Evolutionary conservation across 1,140 invertebrate species (phyloP).

Genomic region (Adoxophyes honmai): DNA sequence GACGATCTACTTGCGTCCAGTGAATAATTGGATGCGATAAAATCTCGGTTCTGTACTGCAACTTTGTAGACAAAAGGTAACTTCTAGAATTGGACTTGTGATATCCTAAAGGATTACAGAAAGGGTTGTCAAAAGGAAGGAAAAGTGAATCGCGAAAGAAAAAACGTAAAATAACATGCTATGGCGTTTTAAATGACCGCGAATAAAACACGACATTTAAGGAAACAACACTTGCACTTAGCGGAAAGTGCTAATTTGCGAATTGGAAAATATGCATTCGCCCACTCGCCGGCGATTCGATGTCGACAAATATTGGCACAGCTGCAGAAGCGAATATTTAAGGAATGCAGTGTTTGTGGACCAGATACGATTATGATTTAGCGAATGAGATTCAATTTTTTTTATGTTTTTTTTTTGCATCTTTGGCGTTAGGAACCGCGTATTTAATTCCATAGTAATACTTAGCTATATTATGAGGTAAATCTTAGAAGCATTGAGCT

Average conservation of each 20-base stretch:
- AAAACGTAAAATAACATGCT: neutral
- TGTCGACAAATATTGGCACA: conserved; percentile 1
- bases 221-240: conserved; percentile 4
- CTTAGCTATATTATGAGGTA: too few species aligned
- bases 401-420: too few species aligned
- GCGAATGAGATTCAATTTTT: too few species aligned
- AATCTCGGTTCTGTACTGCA: neutral
- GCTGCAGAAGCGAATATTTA: neutral
- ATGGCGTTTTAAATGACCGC: neutral
- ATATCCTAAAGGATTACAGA: too few species aligned
- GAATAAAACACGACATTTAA: conserved; percentile 1
- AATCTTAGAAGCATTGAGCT: too few species aligned
- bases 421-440: too few species aligned
- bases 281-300: neutral
- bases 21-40: neutral
- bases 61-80: too few species aligned
- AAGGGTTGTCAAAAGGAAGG: too few species aligned
- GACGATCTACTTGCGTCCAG: neutral
- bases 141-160: too few species aligned
- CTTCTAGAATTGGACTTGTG: too few species aligned
- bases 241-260: conserved; percentile 2
- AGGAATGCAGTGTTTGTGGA: neutral
- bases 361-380: too few species aligned
- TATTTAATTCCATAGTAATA: too few species aligned
- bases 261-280: conserved; percentile 7